A percentile compares a stretch with the other conserved stretches of the same genome.
phyloP scores from a whole-genome alignment of 2,113 vertebrate genomes.

The Osmerus mordax region DNA sequence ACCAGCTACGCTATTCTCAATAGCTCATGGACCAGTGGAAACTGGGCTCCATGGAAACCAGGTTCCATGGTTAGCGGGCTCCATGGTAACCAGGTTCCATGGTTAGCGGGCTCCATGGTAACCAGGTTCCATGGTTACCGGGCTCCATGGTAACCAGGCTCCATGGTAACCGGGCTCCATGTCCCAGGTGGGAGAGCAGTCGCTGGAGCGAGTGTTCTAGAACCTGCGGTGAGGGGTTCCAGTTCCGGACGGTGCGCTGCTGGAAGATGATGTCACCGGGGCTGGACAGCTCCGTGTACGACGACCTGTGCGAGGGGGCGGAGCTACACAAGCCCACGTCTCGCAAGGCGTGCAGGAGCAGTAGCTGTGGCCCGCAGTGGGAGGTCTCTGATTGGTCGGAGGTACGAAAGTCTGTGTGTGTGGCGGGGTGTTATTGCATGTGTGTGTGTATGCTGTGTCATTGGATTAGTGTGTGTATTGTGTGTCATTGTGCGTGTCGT shows the following conservation, averaged over 20 bases:
- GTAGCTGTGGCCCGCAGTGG: slow-evolving; percentile 87
- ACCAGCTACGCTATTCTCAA: too few species aligned
- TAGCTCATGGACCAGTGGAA: too few species aligned
- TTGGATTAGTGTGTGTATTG: background rate
- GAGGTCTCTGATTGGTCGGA: slow-evolving; percentile 82
- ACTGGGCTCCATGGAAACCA: too few species aligned
- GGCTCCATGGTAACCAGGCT: too few species aligned
- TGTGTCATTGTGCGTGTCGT: background rate
- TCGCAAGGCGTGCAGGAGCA: slow-evolving; percentile 81
- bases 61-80: too few species aligned
- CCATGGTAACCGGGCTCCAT: too few species aligned
- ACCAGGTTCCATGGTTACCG: too few species aligned
- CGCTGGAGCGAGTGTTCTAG: slow-evolving; percentile 87
- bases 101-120: too few species aligned
- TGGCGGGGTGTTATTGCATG: background rate
- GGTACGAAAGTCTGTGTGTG: slow-evolving; percentile 56
- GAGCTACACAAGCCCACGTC: slow-evolving; percentile 82
- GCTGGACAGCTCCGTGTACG: slow-evolving; percentile 86
- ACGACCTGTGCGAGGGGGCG: slow-evolving; percentile 78
- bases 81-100: too few species aligned
- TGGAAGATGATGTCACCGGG: slow-evolving; percentile 89
- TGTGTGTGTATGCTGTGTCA: background rate
- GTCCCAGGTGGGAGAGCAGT: slow-evolving; percentile 85
- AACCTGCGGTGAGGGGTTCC: slow-evolving; percentile 81
- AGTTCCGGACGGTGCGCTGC: slow-evolving; percentile 84